Base-by-base conservation (phyloP, 2,888 invertebrate genomes). In the Opisthograptis luteolata region DNA sequence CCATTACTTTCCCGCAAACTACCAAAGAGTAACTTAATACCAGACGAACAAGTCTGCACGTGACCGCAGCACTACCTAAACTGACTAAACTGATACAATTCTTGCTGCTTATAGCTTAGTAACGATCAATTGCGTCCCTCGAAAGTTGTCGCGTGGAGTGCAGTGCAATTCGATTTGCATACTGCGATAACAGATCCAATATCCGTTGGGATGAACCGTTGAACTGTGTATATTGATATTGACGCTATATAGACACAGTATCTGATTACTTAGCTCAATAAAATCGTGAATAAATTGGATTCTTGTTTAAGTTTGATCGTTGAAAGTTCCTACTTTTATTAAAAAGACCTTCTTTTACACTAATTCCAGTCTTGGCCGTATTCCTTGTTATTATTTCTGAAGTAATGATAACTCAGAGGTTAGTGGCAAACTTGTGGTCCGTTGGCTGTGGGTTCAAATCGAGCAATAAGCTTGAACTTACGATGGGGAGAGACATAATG, bases 91-190 rank as follows among this genome's bases (percentile, higher is more conserved):
- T 30, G 44, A 40, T 45, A 44, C 40, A 53, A 59, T 61, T 60
- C 57, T 61, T 51, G 44, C 54, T 61, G 47, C 52, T 60, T 73
- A 70, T 65, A 57, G 60, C 60, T 55, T 62, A 50, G 62, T 65
- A 65, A 66, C 67, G 66, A 70, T 69, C 78, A 68, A 75, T 73
- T 72, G 70, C 66, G 62, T 65, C 60, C 62, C 62, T 55, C 63
- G 64, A 60, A 75, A 77, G 65, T 76, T 73, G 70, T 74, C 70
- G 67, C 67, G 66, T 66, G 47, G 68, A 76, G 71, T 76, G 73
- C 73, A 70, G 60, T 69, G 68, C 77, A 72, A 78, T 83, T 76
- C 68, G 76, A 83, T 83, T 83, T 81, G 77, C 80, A 82, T 81
- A 78, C 53, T 49, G 57, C 70, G 70, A 76, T 79, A 76, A 66